Evolutionary conservation across 30 jellyfish, hydroid and myxozoan genomes (phyloP).

Genomic region (Pseudorhiza aurosa): DNA sequence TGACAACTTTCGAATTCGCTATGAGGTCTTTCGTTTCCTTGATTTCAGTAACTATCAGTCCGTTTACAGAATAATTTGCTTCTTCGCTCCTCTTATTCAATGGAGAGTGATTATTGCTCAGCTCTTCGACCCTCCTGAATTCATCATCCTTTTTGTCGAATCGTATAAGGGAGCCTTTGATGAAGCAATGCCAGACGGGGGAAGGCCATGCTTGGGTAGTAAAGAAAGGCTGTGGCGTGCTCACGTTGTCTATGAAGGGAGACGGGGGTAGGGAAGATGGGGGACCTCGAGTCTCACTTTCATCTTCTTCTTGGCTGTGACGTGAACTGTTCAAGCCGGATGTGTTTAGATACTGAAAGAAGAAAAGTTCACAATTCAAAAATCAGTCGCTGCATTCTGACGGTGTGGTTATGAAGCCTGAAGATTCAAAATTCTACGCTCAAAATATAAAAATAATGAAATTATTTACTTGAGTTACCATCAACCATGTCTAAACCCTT

Average conservation of each 20-base stretch:
- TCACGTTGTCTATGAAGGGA: slow-evolving; percentile 91
- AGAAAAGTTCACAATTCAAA: not conserved
- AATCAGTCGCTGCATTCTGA: no score
- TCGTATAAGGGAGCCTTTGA: slow-evolving; percentile 82
- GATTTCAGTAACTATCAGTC: slow-evolving; percentile 77
- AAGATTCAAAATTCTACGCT: no score
- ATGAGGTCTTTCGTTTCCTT: slow-evolving; percentile 60
- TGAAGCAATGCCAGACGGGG: slow-evolving; percentile 98
- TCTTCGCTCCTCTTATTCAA: slow-evolving; percentile 84
- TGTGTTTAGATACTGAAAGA: slow-evolving; percentile 50
- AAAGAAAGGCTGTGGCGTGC: slow-evolving; percentile 94
- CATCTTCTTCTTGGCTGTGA: slow-evolving; percentile 67
- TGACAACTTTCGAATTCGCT: slow-evolving; percentile 20
- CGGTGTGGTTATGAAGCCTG: no score
- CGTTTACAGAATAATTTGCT: slow-evolving; percentile 76
- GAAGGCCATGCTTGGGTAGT: slow-evolving; percentile 98
- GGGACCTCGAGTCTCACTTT: slow-evolving; percentile 40
- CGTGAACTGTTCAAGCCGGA: slow-evolving; percentile 62
- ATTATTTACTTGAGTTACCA: no score
- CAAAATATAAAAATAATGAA: no score
- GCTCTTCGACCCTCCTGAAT: slow-evolving; percentile 83
- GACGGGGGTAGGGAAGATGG: slow-evolving; percentile 84
- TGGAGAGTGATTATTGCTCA: slow-evolving; percentile 56
- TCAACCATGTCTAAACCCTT: no score
- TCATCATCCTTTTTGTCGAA: slow-evolving; percentile 75